Evolutionary conservation across 2,888 invertebrate species (phyloP).

Genomic region (Brachypterus glaber): DNA sequence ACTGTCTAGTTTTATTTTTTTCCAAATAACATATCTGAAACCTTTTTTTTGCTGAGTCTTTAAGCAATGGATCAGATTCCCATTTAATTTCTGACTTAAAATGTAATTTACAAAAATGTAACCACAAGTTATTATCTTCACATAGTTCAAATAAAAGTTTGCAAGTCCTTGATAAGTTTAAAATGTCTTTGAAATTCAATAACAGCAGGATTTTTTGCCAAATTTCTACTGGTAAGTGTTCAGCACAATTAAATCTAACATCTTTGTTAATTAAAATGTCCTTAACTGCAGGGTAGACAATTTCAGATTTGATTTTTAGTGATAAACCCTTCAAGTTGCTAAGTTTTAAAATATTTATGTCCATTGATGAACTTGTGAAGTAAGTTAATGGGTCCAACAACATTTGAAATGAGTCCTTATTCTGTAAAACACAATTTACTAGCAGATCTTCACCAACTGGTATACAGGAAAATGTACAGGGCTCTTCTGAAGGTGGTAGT

Average conservation of each 20-base stretch:
- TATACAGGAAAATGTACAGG: constrained; percentile 29
- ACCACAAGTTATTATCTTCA: constrained; percentile 22
- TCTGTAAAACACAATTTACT: constrained; percentile 32
- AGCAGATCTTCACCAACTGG: constrained; percentile 30
- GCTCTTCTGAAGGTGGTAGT: constrained; percentile 23
- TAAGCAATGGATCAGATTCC: no score
- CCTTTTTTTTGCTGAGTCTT: no score
- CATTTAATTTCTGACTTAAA: no score
- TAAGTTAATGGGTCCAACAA: constrained; percentile 33
- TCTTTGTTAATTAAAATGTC: constrained; percentile 20
- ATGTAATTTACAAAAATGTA: no score
- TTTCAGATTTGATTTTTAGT: constrained; percentile 29
- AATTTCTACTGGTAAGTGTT: constrained; percentile 39
- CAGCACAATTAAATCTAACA: constrained; percentile 29
- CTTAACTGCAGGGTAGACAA: constrained; percentile 32
- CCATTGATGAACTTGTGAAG: constrained; percentile 22
- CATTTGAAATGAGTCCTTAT: constrained; percentile 22
- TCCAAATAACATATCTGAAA: no score
- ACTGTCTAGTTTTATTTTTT: no score
- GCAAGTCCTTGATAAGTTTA: constrained; percentile 25
- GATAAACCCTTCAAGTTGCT: constrained; percentile 34
- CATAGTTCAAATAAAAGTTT: constrained; percentile 25
- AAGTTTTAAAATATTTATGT: constrained; percentile 21
- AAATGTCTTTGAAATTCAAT: constrained; percentile 23
- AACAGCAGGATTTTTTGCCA: constrained; percentile 29